phyloP scores from a whole-genome alignment of 1,140 invertebrate genomes.

The Aporrectodea caliginosa region DNA sequence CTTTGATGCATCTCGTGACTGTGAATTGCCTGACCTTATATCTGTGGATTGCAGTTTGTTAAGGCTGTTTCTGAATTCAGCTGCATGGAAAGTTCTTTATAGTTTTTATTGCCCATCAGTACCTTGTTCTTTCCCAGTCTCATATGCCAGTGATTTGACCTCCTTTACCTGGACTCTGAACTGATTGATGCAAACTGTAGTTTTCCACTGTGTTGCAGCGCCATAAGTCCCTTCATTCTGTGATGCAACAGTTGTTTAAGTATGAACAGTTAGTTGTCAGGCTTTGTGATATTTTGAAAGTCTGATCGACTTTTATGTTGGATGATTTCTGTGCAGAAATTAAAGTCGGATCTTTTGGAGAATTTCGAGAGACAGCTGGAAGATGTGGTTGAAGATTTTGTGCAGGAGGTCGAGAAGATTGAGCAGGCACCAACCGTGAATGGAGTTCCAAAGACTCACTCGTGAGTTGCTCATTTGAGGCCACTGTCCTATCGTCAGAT shows the following conservation, averaged over 20 bases:
- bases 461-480: not conserved
- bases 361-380: constrained; percentile 42
- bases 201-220: no score
- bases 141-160: not conserved
- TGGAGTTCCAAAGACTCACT: not conserved
- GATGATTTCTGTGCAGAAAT: constrained; percentile 36
- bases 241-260: no score
- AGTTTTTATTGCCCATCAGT: no score
- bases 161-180: not conserved
- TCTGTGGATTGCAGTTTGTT: no score
- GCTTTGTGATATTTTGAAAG: not conserved
- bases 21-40: no score
- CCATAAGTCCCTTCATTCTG: no score
- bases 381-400: constrained; percentile 43
- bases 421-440: constrained; percentile 32
- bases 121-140: no score
- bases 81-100: no score
- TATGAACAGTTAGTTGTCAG: no score
- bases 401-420: constrained; percentile 45
- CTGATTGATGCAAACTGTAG: not conserved
- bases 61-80: no score
- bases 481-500: not conserved
- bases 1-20: no score
- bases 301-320: not conserved
- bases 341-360: constrained; percentile 41